phyloP scores from a whole-genome alignment of 2,888 invertebrate species.

The Agapetus fuscipes region DNA sequence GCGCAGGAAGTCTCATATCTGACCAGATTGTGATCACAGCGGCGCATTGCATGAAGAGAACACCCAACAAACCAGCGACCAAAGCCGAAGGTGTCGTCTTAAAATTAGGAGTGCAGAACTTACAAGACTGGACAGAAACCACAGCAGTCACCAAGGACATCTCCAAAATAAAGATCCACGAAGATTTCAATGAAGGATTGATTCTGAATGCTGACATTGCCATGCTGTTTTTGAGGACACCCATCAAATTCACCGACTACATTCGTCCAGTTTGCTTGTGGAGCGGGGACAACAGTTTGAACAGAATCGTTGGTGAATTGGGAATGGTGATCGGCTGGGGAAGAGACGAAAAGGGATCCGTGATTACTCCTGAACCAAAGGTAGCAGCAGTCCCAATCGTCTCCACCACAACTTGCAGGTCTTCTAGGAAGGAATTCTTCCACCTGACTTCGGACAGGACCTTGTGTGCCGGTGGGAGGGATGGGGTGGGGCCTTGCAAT shows the following conservation, averaged over 20 bases:
- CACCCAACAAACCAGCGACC: slow-evolving; percentile 10
- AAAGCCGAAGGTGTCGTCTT: slow-evolving; percentile 21
- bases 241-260: slow-evolving; percentile 23
- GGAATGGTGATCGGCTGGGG: slow-evolving; percentile 50
- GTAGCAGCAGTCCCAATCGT: slow-evolving; percentile 39
- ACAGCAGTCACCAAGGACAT: slow-evolving; percentile 22
- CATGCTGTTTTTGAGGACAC: slow-evolving; percentile 23
- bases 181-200: slow-evolving; percentile 19
- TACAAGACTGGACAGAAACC: slow-evolving; percentile 22
- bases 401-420: slow-evolving; percentile 40
- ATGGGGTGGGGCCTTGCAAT: slow-evolving; percentile 32
- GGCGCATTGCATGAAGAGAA: slow-evolving; percentile 19
- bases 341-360: slow-evolving; percentile 30
- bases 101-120: slow-evolving; percentile 24
- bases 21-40: slow-evolving; percentile 26
- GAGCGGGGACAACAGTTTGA: slow-evolving; percentile 12
- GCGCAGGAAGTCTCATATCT: slow-evolving; percentile 31
- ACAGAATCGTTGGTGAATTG: slow-evolving; percentile 9
- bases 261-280: slow-evolving; percentile 27
- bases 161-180: slow-evolving; percentile 22
- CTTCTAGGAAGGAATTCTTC: slow-evolving; percentile 32
- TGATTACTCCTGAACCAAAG: slow-evolving; percentile 32
- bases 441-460: slow-evolving; percentile 34
- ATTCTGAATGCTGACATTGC: slow-evolving; percentile 26
- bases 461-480: slow-evolving; percentile 34